Evolutionary conservation across 2,797 vertebrate species (phyloP), one percentile per base, ranked within the genome.

Genomic region (Eulemur mongoz): DNA sequence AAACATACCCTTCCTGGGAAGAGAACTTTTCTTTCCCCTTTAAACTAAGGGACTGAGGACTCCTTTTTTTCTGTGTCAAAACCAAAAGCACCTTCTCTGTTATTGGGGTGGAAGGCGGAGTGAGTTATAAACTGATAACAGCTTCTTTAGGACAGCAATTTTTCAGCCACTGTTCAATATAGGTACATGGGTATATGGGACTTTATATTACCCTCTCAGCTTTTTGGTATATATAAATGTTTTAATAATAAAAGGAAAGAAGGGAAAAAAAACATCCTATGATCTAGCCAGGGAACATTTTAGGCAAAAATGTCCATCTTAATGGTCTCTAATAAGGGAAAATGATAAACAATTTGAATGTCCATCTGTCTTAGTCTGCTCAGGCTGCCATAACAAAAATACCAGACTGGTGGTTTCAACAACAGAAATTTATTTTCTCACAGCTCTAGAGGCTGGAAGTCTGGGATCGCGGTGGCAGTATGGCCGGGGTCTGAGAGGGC

Each of bases 161-260:
- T 90, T 81, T 94, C 52, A 96, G 52, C 13, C 8, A 11, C 38
- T 40, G 38, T 40, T 40, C 70, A 82, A 83, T 45, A 32, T 4
- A 72, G 35, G 9, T 80, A 40, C 67, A 87, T 30, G n/a, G 5
- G n/a, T 50, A 1, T 45, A 27, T 3, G 14, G 18, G 12, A 84
- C 12, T 85, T 88, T 13, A 45, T 59, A 63, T 30, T 67, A 50
- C 48, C 59, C 78, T 61, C 35, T 92, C 69, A 87, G 59, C 38
- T 52, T 94, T 52, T 52, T 45, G 10, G 27, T 52, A 57, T 3
- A 65, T 38, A 48, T n/a, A 38, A 80, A 87, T 43, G 70, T 70
- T 85, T 91, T 91, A 76, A 95, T 70, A 84, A 75, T 81, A 86
- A 90, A 83, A 40, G 38, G 38, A 13, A 85, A 82, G 27, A 80